phyloP scores from a whole-genome alignment of 2,888 invertebrate genomes.

The Pherbina coryleti region DNA sequence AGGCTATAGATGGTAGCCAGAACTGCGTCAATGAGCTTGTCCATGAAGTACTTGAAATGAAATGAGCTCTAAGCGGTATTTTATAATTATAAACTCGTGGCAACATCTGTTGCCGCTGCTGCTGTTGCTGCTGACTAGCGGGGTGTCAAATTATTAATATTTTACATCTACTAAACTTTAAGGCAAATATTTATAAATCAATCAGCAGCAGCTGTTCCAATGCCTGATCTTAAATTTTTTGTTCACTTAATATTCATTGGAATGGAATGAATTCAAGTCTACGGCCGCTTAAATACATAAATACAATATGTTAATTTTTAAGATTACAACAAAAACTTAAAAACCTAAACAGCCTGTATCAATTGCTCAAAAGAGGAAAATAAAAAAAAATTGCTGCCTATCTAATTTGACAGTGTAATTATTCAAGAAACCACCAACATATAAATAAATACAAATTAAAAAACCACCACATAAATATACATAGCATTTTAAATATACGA shows the following conservation, averaged over 20 bases:
- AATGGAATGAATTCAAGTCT: neutral
- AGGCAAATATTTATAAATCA: slow-evolving; percentile 61
- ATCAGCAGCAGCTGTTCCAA: slow-evolving; percentile 56
- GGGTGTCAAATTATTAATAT: slow-evolving; percentile 61
- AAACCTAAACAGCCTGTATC: neutral
- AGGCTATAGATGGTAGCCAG: too few species aligned
- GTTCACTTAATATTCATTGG: neutral
- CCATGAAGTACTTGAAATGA: too few species aligned
- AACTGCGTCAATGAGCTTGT: too few species aligned
- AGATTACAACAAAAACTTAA: neutral
- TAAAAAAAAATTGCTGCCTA: neutral
- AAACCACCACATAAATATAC: too few species aligned
- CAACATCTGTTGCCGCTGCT: slow-evolving; percentile 33
- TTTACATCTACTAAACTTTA: slow-evolving; percentile 58
- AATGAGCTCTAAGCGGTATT: too few species aligned
- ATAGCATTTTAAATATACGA: too few species aligned
- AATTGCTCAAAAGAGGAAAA: neutral
- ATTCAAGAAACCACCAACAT: too few species aligned
- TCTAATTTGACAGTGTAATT: too few species aligned
- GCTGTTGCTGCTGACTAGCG: slow-evolving; percentile 16
- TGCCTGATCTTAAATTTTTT: too few species aligned
- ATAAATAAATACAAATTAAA: too few species aligned
- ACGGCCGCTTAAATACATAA: neutral
- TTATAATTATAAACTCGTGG: neutral
- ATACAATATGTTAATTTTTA: neutral